A percentile compares a stretch with the other conserved stretches of the same genome.
Evolutionary conservation across 37 sponge, comb jelly and placozoan species (phyloP).

Genomic region (Ianthella basta): DNA sequence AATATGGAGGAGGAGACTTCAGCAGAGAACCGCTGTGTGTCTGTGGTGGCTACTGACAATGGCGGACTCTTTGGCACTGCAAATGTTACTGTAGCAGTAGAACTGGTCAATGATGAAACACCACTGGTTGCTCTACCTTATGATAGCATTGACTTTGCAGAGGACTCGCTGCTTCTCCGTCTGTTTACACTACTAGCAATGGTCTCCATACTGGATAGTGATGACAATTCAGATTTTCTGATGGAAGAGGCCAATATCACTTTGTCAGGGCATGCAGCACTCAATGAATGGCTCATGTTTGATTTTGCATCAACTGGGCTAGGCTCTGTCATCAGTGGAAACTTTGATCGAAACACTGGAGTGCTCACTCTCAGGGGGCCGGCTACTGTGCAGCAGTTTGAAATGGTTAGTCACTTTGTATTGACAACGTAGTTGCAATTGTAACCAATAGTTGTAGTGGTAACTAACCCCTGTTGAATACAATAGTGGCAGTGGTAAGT

Average conservation of each 20-base stretch:
- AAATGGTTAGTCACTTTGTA: not conserved
- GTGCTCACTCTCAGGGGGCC: conserved; percentile 29
- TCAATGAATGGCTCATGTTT: conserved; percentile 14
- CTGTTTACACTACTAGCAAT: conserved; percentile 3
- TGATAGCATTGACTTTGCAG: conserved; percentile 32
- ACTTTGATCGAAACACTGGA: not conserved
- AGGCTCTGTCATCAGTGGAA: not conserved
- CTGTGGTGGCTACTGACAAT: conserved; percentile 42
- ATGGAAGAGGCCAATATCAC: conserved; percentile 4
- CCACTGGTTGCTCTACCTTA: conserved; percentile 38
- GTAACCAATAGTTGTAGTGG: too few species aligned
- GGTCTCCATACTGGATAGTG: conserved; percentile 41
- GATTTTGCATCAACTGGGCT: not conserved
- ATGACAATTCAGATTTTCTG: conserved; percentile 20
- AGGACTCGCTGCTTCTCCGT: conserved; percentile 33
- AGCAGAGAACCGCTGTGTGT: conserved; percentile 13
- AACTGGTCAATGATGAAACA: conserved; percentile 47
- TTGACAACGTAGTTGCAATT: too few species aligned
- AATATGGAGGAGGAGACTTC: conserved; percentile 43
- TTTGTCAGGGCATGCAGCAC: conserved; percentile 18
- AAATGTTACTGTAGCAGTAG: conserved; percentile 25
- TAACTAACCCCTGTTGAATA: too few species aligned
- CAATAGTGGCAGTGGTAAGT: too few species aligned
- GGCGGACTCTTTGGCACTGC: not conserved
- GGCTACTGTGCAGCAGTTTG: conserved; percentile 29